Evolutionary conservation across 2,797 vertebrate species (phyloP).

Genomic region (Gobionotothen gibberifrons): DNA sequence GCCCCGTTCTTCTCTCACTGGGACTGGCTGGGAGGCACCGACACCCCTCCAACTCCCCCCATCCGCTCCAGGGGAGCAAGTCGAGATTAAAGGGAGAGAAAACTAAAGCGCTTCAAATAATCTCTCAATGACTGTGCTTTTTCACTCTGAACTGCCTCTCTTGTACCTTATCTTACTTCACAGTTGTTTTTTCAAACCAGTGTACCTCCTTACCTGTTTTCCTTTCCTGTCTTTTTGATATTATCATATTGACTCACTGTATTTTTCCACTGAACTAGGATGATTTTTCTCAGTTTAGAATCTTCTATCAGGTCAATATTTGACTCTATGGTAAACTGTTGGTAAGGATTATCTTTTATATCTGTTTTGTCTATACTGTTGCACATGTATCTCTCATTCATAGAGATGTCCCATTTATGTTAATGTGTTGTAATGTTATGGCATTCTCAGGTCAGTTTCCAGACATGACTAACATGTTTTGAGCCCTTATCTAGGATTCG

Average conservation of each 20-base stretch:
- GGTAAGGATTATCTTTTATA: neutral
- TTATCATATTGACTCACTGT: neutral
- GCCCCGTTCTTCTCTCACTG: constrained; percentile 88
- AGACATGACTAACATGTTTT: constrained; percentile 15
- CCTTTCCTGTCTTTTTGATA: constrained; percentile 10
- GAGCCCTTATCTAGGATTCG: neutral
- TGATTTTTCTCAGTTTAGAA: constrained; percentile 9
- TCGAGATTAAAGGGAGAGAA: constrained; percentile 59
- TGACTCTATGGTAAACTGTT: constrained; percentile 18
- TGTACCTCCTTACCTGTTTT: neutral
- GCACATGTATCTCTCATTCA: constrained; percentile 16
- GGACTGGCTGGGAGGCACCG: constrained; percentile 86
- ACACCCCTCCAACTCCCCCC: constrained; percentile 47
- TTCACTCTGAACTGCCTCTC: constrained; percentile 29
- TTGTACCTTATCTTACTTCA: constrained; percentile 30
- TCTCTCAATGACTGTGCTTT: constrained; percentile 46
- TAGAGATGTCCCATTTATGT: constrained; percentile 10
- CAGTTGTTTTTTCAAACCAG: neutral
- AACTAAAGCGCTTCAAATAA: constrained; percentile 56
- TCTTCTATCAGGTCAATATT: constrained; percentile 32
- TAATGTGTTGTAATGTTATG: neutral
- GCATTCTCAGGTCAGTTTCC: constrained; percentile 48
- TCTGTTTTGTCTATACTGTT: constrained; percentile 12
- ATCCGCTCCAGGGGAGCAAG: constrained; percentile 42
- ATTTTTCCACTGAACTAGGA: constrained; percentile 6